These are phyloP conservation scores for Amphimedon queenslandica DNA, from an alignment of 37 sponge, comb jelly and placozoan species.

Conservation along the genomic window DNA sequence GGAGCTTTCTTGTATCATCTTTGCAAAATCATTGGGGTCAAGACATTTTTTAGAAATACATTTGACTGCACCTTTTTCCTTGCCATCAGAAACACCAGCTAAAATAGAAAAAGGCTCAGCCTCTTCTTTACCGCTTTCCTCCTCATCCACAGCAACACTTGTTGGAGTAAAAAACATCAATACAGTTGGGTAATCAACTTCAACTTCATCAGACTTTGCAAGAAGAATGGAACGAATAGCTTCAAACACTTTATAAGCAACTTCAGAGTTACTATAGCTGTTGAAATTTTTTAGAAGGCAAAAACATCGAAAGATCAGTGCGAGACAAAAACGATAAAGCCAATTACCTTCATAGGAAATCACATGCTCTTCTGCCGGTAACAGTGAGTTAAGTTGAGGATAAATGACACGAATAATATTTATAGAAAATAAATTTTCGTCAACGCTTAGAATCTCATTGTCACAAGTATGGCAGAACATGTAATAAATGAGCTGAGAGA, in stretches of 20 bases:
- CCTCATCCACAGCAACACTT: not conserved
- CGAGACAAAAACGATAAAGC: not conserved
- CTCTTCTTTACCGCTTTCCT: not conserved
- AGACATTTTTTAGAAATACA: not conserved
- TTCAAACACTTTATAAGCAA: not conserved
- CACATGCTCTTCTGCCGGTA: not conserved
- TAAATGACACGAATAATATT: not conserved
- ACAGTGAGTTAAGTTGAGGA: not conserved
- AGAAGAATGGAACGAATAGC: not conserved
- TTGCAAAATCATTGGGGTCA: not conserved
- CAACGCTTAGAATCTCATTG: not conserved
- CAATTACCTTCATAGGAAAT: not conserved
- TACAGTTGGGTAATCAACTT: not conserved
- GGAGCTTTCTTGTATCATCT: not conserved
- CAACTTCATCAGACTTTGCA: not conserved
- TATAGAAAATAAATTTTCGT: not conserved
- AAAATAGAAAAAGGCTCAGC: not conserved
- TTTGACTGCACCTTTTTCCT: not conserved
- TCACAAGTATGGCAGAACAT: not conserved
- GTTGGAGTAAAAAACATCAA: not conserved
- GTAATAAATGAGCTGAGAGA: not conserved
- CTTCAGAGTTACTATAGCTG: not conserved
- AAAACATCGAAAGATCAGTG: not conserved
- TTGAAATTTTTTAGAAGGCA: not conserved
- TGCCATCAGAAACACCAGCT: not conserved